phyloP scores from a whole-genome alignment of 2,888 invertebrate species.

The Ophraella communa region DNA sequence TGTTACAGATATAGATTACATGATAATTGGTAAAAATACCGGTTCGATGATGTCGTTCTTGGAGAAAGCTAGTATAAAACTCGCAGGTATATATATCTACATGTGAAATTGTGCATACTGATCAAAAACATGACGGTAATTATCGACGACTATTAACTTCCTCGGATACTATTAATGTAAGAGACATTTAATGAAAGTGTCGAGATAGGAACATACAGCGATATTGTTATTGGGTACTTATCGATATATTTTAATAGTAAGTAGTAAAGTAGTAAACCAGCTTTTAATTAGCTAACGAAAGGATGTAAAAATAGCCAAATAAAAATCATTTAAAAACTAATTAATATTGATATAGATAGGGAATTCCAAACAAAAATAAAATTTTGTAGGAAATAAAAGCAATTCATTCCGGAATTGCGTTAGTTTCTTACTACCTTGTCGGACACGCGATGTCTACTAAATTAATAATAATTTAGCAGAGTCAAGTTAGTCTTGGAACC shows the following conservation, averaged over 20 bases:
- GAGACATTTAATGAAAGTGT: neutral
- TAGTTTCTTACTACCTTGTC: too few species aligned
- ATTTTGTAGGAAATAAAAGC: too few species aligned
- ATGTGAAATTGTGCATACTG: neutral
- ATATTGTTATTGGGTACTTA: neutral
- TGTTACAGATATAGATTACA: conserved; percentile 28
- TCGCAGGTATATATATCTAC: neutral
- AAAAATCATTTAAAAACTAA: neutral
- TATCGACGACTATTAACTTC: neutral
- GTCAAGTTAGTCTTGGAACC: too few species aligned
- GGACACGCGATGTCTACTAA: too few species aligned
- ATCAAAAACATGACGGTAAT: conserved; percentile 4
- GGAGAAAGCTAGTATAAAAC: conserved; percentile 20
- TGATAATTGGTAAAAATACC: conserved; percentile 28
- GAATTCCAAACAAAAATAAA: too few species aligned
- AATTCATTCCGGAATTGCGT: too few species aligned
- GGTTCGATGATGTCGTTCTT: conserved; percentile 19
- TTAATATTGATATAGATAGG: too few species aligned
- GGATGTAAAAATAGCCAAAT: neutral
- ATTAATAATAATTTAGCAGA: too few species aligned
- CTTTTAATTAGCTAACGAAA: neutral
- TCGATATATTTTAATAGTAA: neutral
- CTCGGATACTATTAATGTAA: neutral
- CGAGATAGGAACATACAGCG: neutral
- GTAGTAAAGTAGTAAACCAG: too few species aligned